Base-by-base conservation (phyloP, 2,888 invertebrate species). In the Hemaris fuciformis region DNA sequence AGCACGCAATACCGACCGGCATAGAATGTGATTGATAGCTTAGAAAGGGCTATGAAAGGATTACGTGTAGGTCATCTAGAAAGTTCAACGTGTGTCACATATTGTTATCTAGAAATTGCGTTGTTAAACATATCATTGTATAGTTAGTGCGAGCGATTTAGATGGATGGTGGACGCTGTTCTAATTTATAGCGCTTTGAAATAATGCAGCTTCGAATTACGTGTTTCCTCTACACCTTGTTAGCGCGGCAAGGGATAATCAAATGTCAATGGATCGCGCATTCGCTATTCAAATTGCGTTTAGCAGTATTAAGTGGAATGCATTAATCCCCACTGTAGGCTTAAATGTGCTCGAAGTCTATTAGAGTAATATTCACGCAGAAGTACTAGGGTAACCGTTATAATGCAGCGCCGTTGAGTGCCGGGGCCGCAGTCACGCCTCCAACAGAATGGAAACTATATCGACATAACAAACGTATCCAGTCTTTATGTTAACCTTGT, bases 331-430 rank as follows among this genome's bases (percentile, higher is more conserved):
- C 27, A 53, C 27, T 8, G 48, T 27, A 53, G 27, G 27, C 72
- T 75, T 59, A 31, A 59, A 46, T 57, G 57, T 38, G 7, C 31
- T 60, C 56, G 41, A 53, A 18, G 18, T 61, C 56, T 70, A 71
- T 73, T 73, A 68, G 67, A 73, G 74, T 78, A 79, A 77, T 81
- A 80, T 79, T 81, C 76, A 78, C 73, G 82, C 78, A 81, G 82
- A 84, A 81, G 80, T 80, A 76, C 76, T 75, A 68, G 68, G 74
- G 71, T 74, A 75, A 84, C 81, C 80, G 84, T 82, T 85, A 80
- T 74, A 74, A 79, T 76, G 73, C 70, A 75, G 64, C 74, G 74
- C 76, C 74, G 76, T 75, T 78, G 73, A 74, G 75, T 75, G 75
- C 77, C 75, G 73, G 76, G 75, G 73, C 74, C 73, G 77, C 66